phyloP scores from a whole-genome alignment of 2,113 vertebrate species.

The Myotis brandtii region DNA sequence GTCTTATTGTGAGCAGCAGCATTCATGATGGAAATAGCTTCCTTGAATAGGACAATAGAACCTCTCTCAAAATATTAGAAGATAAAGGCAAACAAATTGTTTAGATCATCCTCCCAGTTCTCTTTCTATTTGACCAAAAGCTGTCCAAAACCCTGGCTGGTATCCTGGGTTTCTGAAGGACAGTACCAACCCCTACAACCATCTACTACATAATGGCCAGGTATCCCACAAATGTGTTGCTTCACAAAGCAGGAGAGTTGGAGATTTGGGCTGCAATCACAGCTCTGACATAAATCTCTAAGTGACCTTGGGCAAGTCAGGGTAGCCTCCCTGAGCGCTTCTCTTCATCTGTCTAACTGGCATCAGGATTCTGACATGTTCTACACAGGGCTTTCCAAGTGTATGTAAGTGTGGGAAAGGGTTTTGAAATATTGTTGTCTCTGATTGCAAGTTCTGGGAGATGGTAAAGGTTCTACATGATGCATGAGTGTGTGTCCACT shows the following conservation, averaged over 20 bases:
- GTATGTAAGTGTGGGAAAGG: background rate
- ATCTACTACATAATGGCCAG: background rate
- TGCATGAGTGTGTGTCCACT: background rate
- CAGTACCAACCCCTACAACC: background rate
- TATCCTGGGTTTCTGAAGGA: background rate
- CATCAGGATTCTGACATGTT: background rate
- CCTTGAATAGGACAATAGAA: background rate
- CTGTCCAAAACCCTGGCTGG: background rate
- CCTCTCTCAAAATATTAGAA: background rate
- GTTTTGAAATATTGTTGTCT: background rate
- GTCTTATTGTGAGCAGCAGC: background rate
- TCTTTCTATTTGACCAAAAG: slow-evolving; percentile 9
- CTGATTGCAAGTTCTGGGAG: background rate
- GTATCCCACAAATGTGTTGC: background rate
- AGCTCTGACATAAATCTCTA: background rate
- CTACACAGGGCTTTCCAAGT: background rate
- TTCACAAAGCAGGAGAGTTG: background rate
- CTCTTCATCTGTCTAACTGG: background rate
- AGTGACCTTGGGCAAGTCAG: background rate
- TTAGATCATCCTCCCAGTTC: background rate
- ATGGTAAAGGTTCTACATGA: background rate
- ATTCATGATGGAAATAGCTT: slow-evolving; percentile 46
- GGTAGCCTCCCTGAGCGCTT: background rate
- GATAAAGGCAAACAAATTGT: background rate
- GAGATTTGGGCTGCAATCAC: background rate